Evolutionary conservation across 2,113 vertebrate genomes (phyloP), one percentile per base, ranked within the genome.

Genomic region (Oryzias celebensis): DNA sequence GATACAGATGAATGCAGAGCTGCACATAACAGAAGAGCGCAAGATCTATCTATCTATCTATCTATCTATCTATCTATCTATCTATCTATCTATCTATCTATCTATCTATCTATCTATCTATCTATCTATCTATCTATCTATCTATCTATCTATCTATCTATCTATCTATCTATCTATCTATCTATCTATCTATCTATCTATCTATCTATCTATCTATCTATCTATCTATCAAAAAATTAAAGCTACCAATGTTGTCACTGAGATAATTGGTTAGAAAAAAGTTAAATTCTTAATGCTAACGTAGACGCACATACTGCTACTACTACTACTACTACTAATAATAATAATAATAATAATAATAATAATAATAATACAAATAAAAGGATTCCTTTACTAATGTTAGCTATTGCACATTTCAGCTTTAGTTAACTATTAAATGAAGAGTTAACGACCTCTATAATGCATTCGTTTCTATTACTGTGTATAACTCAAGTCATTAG

Each of bases 181-280:
- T 47, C 44, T 59, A 59, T 59, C 23, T 48, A 59, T 48, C 57
- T 59, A 59, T 59, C 48, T 52, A 52, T 52, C 48, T 44, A 52
- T 52, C 49, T 69, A 58, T 62, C 61, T 80, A 54, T 71, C 58
- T 64, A 53, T 73, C 57, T 36, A 52, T 70, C 66, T 68, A 58
- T 78, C 23, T 36, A 67, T 68, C 42, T 18, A 52, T 50, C 18
- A 62, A 68, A 73, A 63, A 46, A 61, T 26, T 12, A 23, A 18
- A 56, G 53, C 68, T 43, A 56, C 48, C n/a, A 46, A 2, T n/a
- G 14, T 4, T 55, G 62, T 73, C 62, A 66, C 58, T 26, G 71
- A 75, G 72, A 76, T 48, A 65, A 78, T 57, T 50, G 58, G 70
- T 69, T 71, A 60, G 66, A 78, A 67, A 73, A 22, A 56, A 62